phyloP scores from a whole-genome alignment of 2,888 invertebrate genomes.

The Acrobasis consociella region DNA sequence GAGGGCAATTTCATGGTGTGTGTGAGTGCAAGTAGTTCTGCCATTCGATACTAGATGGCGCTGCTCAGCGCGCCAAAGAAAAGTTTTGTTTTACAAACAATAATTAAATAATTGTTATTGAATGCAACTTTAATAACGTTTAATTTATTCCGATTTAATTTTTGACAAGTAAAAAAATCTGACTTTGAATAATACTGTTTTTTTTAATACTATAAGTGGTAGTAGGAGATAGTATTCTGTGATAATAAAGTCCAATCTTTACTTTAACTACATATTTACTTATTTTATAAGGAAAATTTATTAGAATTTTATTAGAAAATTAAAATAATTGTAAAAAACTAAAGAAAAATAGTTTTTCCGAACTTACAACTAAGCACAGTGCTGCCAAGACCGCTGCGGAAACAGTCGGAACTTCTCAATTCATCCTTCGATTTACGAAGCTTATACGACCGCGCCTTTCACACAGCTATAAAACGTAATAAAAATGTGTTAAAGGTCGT shows the following conservation, averaged over 20 bases:
- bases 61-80: slow-evolving; percentile 30
- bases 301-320: neutral
- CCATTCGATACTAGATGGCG: slow-evolving; percentile 74
- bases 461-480: slow-evolving; percentile 59
- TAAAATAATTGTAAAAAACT: neutral
- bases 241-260: neutral
- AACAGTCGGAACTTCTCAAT: slow-evolving; percentile 55
- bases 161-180: too few species aligned
- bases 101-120: neutral
- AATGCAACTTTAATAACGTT: too few species aligned
- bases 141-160: too few species aligned
- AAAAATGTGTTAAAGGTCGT: slow-evolving; percentile 46
- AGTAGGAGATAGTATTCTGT: too few species aligned
- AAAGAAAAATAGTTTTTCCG: neutral
- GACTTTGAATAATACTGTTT: too few species aligned
- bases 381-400: slow-evolving; percentile 54
- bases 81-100: neutral
- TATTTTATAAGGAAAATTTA: neutral
- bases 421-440: slow-evolving; percentile 37
- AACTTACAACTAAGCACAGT: slow-evolving; percentile 37
- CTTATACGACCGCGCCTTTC: slow-evolving; percentile 43
- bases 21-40: slow-evolving; percentile 48
- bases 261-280: neutral
- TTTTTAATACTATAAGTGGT: too few species aligned
- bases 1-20: slow-evolving; percentile 35